Percentiles rank a stretch among this genome's conserved stretches.
phyloP scores from a whole-genome alignment of 2,113 vertebrate species.

The Lampris megalopsis region DNA sequence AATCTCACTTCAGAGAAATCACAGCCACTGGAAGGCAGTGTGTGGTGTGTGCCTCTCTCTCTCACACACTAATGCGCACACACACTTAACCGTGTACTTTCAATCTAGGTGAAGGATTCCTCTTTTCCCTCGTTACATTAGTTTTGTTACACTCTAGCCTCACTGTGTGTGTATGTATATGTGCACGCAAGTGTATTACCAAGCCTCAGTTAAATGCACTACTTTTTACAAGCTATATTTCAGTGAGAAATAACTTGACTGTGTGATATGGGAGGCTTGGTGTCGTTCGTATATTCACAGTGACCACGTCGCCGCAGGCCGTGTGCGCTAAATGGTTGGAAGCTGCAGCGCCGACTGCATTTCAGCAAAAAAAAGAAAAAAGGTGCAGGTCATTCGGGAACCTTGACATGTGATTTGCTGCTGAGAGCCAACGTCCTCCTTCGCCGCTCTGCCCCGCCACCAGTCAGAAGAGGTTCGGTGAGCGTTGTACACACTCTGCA shows the following conservation, averaged over 20 bases:
- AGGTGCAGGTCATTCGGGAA: not conserved
- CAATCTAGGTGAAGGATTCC: constrained; percentile 63
- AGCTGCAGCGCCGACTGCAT: constrained; percentile 7
- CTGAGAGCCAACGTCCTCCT: not conserved
- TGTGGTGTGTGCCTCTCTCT: too few relatives aligned
- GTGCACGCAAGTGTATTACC: not conserved
- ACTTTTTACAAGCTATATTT: constrained; percentile 21
- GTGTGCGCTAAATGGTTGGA: not conserved
- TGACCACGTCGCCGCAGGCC: not conserved
- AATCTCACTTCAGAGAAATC: not conserved
- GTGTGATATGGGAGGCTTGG: constrained; percentile 5
- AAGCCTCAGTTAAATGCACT: constrained; percentile 60
- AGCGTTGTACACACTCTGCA: not conserved
- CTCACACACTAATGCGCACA: constrained; percentile 17
- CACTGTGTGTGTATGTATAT: not conserved
- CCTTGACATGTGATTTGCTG: not conserved
- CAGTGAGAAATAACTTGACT: constrained; percentile 14
- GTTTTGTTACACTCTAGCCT: not conserved
- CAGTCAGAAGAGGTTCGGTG: not conserved
- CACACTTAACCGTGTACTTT: constrained; percentile 2
- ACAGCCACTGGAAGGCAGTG: too few relatives aligned
- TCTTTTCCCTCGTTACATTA: not conserved
- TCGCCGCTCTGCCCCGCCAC: not conserved
- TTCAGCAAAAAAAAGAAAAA: not conserved
- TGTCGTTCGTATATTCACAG: not conserved